A percentile compares a stretch with the other conserved stretches of the same genome.
phyloP scores from a whole-genome alignment of 2,888 invertebrate species.

The Luffia ferchaultella region DNA sequence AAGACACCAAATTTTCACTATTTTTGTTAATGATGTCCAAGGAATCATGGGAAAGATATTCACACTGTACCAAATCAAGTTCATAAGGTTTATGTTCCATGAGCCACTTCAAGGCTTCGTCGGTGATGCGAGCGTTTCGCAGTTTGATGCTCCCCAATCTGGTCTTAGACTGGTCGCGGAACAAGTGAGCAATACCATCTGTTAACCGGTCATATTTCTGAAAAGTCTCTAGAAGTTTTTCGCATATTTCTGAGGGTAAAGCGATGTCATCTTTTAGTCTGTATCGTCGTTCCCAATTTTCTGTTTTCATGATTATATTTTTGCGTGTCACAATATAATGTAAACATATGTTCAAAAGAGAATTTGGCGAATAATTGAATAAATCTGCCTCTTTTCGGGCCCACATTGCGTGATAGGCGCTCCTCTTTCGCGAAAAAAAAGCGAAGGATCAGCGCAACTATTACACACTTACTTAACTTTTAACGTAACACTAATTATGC shows the following conservation, averaged over 20 bases:
- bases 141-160: slow-evolving; percentile 74
- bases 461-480: too few species aligned
- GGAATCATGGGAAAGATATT: slow-evolving; percentile 68
- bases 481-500: too few species aligned
- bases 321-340: slow-evolving; percentile 70
- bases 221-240: slow-evolving; percentile 68
- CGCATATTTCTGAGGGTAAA: slow-evolving; percentile 77
- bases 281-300: slow-evolving; percentile 44
- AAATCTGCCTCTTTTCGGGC: neutral
- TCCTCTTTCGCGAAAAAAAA: neutral
- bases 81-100: slow-evolving; percentile 77
- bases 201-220: slow-evolving; percentile 65
- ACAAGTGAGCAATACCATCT: slow-evolving; percentile 75
- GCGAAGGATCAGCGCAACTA: too few species aligned
- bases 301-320: slow-evolving; percentile 64
- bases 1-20: slow-evolving; percentile 72
- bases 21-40: slow-evolving; percentile 74
- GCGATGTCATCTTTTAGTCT: slow-evolving; percentile 68
- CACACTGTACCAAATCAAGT: slow-evolving; percentile 79
- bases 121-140: slow-evolving; percentile 75
- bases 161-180: slow-evolving; percentile 72
- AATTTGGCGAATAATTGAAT: slow-evolving; percentile 59
- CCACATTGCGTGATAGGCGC: neutral
- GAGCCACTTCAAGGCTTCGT: slow-evolving; percentile 73
- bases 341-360: slow-evolving; percentile 70